Conservation (phyloP, 1,140 invertebrate species). For the Danaus plexippus region DNA sequence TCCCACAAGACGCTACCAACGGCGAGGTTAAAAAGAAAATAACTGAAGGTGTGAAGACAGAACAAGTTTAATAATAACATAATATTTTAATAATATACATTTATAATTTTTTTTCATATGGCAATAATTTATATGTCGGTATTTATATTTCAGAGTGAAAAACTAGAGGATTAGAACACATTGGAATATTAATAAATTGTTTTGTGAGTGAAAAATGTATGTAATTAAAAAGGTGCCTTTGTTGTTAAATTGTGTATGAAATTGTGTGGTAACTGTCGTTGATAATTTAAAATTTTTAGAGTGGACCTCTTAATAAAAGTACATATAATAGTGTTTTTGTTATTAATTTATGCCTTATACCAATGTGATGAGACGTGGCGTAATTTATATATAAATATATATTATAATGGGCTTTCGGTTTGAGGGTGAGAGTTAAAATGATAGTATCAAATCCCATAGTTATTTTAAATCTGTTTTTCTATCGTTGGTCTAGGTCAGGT, state of each 20-base stretch:
- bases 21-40: slow-evolving; percentile 10
- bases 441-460: no score
- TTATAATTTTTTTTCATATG: slow-evolving; percentile 13
- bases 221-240: slow-evolving; percentile 7
- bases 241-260: slow-evolving; percentile 4
- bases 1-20: slow-evolving; percentile 31
- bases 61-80: slow-evolving; percentile 1
- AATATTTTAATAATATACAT: slow-evolving; percentile 3
- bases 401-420: no score
- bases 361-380: background rate
- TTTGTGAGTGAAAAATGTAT: slow-evolving; percentile 24
- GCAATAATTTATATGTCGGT: slow-evolving; percentile 9
- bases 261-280: slow-evolving; percentile 8
- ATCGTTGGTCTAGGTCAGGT: no score
- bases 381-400: slow-evolving; percentile 1
- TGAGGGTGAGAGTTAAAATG: no score
- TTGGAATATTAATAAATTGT: slow-evolving; percentile 29
- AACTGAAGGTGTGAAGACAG: slow-evolving; percentile 12
- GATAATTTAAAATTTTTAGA: slow-evolving; percentile 26
- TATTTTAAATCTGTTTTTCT: no score
- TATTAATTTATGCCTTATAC: slow-evolving; percentile 6
- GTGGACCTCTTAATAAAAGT: slow-evolving; percentile 42
- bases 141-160: slow-evolving; percentile 40
- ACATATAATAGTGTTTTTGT: slow-evolving; percentile 24
- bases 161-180: background rate